Evolutionary conservation across 2,888 invertebrate genomes (phyloP).

Genomic region (Hoplodrina blanda): DNA sequence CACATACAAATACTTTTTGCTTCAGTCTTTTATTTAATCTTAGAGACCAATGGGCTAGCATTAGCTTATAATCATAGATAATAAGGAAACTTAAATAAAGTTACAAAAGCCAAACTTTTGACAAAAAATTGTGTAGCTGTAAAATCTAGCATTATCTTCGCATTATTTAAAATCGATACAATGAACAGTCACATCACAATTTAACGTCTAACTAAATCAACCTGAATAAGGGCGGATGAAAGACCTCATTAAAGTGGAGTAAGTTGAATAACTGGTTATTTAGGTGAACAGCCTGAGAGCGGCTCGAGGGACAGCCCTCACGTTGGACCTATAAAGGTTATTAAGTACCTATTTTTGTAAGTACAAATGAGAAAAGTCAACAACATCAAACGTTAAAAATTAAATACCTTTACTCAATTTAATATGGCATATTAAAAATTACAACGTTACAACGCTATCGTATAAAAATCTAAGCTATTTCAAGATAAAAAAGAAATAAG

Average conservation of each 20-base stretch:
- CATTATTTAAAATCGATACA: neutral
- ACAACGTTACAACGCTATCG: no score
- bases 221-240: conserved; percentile 22
- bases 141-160: neutral
- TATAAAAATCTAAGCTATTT: no score
- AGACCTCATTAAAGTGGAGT: conserved; percentile 23
- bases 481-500: no score
- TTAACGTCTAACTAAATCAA: neutral
- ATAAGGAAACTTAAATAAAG: neutral
- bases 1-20: neutral
- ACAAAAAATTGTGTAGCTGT: neutral
- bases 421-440: no score
- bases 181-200: neutral
- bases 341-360: neutral
- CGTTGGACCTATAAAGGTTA: conserved; percentile 16
- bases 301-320: conserved; percentile 8
- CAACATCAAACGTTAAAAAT: neutral
- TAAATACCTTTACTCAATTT: neutral
- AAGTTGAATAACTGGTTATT: conserved; percentile 50
- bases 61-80: neutral
- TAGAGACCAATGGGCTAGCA: no score
- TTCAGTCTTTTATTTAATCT: no score
- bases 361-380: neutral
- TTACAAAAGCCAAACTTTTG: neutral
- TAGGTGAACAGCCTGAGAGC: conserved; percentile 38